A percentile compares a stretch with the other conserved stretches of the same genome.
Conservation (phyloP, 1,140 invertebrate species). For the silkworm (Bombyx mori) region ASM3026992v2 NC_085113.1:9216501-9217000, state of each 20-base stretch:
- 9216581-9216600: slow-evolving; percentile 47
- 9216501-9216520: too few species aligned
- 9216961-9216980: background rate
- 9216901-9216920: too few species aligned
- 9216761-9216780: slow-evolving; percentile 48
- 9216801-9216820: slow-evolving; percentile 32
- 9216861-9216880: background rate
- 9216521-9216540: too few species aligned
- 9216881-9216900: too few species aligned
- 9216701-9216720: slow-evolving; percentile 38
- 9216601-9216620: slow-evolving; percentile 61
- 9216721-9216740: slow-evolving; percentile 56
- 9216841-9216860: slow-evolving; percentile 17
- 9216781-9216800: slow-evolving; percentile 55
- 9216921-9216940: background rate
- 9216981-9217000: too few species aligned
- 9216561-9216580: slow-evolving; percentile 46
- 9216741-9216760: slow-evolving; percentile 57
- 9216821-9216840: slow-evolving; percentile 28
- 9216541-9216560: slow-evolving; percentile 14
- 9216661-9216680: slow-evolving; percentile 53
- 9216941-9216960: background rate
- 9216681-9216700: slow-evolving; percentile 37
- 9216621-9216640: slow-evolving; percentile 49
- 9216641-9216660: slow-evolving; percentile 42